Base-by-base conservation (phyloP, 2,113 vertebrate species). In the Perca flavescens region DNA sequence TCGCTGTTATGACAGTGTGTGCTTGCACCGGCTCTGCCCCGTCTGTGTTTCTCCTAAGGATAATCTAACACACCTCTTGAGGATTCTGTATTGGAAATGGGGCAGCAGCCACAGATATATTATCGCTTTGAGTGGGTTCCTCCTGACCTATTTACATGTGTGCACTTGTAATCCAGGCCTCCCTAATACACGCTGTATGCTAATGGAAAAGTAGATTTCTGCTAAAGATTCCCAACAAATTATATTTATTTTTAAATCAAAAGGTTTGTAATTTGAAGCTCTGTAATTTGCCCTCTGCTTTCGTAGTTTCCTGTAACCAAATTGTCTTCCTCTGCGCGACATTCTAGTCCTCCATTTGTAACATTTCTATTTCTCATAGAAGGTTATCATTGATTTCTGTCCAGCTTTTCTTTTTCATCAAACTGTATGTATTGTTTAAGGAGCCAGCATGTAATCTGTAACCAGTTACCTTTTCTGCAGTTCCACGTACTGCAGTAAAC, bases 31-130 rank as follows among this genome's bases (percentile, higher is more conserved):
- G 31, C 85, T 63, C 52, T 31, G 3, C 64, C 63, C 62, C 47
- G 5, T 64, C 50, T 75, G 46, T 72, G 50, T 80, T 40, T 67
- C 68, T 87, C 81, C 81, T 34, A 1, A 16, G 67, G 81, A 86
- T 75, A 84, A 91, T 91, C 87, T 82, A 80, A 82, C 68, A 56
- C 11, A 68, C 74, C 88, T 86, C 85, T 74, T 62, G 89, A 91
- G 85, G 63, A 71, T 88, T 68, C 74, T 49, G 47, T 77, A 80
- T 28, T 65, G 71, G 83, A 91, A 88, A 70, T 82, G 79, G 85
- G 79, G 82, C 89, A 85, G 78, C 16, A 0, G 57, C 72, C 66
- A 56, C 62, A 79, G 63, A 84, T 58, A 77, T 76, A 36, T 82
- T 69, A 85, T 80, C 36, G 9, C 86, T 82, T 86, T 86, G 82